Conservation (phyloP, 2,888 invertebrate genomes). For the Taenaris catops region DNA sequence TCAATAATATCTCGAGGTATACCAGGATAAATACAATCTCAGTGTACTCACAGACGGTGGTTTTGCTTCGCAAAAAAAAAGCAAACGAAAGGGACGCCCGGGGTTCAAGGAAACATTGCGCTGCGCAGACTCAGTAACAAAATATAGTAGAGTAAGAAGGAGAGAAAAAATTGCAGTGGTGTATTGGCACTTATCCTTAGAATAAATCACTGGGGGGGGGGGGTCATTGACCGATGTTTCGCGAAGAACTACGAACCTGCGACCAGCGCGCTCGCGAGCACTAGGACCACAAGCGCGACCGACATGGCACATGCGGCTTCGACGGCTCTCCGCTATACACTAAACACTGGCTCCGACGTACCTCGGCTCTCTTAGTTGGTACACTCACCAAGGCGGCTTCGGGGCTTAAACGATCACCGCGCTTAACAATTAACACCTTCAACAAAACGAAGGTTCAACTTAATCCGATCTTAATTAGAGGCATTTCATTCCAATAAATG, state of each 20-base stretch:
- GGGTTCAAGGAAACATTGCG: conserved; percentile 12
- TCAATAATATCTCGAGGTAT: conserved; percentile 8
- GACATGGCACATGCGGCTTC: conserved; percentile 36
- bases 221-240: conserved; percentile 62
- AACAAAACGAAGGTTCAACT: no score
- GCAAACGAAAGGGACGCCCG: conserved; percentile 7
- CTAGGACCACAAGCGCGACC: conserved; percentile 21
- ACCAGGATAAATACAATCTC: no score
- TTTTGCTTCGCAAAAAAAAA: conserved; percentile 10
- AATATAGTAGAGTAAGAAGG: no score
- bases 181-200: conserved; percentile 34
- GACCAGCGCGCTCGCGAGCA: conserved; percentile 35
- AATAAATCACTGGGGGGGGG: conserved; percentile 65
- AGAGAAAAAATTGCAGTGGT: conserved; percentile 9
- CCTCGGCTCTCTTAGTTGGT: no score
- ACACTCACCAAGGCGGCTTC: no score
- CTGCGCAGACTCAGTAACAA: conserved; percentile 24
- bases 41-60: conserved; percentile 7
- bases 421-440: no score
- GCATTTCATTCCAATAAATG: no score
- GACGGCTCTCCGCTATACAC: conserved; percentile 36
- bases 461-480: no score
- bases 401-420: no score
- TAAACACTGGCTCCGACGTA: conserved; percentile 17
- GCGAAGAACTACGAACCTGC: conserved; percentile 39